A percentile compares a stretch with the other conserved stretches of the same genome.
These are phyloP conservation scores for Psilopogon haemacephalus DNA, from an alignment of 2,113 vertebrate species.

Conservation along the genomic window DNA sequence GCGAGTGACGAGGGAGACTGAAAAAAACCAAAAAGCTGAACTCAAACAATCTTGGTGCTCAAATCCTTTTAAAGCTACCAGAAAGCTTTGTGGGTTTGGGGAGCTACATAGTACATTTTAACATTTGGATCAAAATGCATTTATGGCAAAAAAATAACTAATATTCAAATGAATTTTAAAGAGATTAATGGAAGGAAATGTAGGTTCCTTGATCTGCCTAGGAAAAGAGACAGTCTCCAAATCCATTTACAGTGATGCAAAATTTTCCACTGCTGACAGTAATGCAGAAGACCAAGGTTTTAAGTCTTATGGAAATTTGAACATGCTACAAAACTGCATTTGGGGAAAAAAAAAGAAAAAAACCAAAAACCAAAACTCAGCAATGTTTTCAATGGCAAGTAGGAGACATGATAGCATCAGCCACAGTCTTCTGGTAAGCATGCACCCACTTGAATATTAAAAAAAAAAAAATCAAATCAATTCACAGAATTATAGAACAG, in stretches of 20 bases:
- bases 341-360: background rate
- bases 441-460: background rate
- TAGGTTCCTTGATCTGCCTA: background rate
- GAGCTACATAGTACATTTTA: accelerated
- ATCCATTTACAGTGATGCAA: background rate
- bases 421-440: accelerated
- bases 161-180: background rate
- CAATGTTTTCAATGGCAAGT: background rate
- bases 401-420: background rate
- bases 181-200: background rate
- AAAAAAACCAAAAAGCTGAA: background rate
- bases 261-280: background rate
- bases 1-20: background rate
- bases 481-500: no score
- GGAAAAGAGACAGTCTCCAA: background rate
- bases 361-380: no score
- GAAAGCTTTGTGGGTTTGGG: background rate
- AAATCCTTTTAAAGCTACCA: background rate
- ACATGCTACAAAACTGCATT: background rate
- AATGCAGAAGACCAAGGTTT: background rate
- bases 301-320: background rate
- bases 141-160: background rate
- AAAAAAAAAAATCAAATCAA: background rate
- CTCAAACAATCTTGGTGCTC: background rate
- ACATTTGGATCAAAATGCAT: background rate